Conservation (phyloP, 2,113 vertebrate genomes). For the Chloebia gouldiae region DNA sequence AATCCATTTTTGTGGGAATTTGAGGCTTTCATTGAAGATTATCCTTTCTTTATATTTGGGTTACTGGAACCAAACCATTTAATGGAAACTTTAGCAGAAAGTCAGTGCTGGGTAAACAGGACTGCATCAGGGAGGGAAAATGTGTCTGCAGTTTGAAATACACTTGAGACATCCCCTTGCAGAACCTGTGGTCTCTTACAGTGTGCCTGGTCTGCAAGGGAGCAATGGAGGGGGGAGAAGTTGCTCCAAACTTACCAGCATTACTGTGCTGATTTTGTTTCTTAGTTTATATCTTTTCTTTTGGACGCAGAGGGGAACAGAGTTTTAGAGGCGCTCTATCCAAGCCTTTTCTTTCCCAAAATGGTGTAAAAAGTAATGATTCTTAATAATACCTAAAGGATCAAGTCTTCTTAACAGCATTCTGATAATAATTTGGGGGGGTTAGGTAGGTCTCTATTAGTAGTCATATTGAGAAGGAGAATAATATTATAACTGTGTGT, state of each 20-base stretch:
- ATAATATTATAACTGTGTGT: background rate
- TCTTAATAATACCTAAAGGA: background rate
- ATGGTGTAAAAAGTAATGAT: background rate
- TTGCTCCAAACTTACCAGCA: background rate
- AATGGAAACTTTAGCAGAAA: background rate
- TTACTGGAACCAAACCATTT: background rate
- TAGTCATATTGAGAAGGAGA: background rate
- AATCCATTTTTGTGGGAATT: background rate
- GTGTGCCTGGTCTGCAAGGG: background rate
- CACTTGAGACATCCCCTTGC: fast-evolving
- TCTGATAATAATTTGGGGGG: background rate
- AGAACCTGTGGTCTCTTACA: background rate
- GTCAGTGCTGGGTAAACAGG: background rate
- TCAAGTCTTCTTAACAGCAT: background rate
- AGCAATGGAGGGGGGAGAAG: background rate
- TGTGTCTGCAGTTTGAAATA: background rate
- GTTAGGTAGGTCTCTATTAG: background rate
- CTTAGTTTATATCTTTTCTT: background rate
- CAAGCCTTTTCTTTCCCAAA: background rate
- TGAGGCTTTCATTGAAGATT: background rate
- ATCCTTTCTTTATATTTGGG: background rate
- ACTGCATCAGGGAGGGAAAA: background rate
- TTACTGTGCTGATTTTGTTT: background rate
- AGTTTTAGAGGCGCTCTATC: background rate
- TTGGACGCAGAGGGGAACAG: background rate